Conservation (phyloP, 2,888 invertebrate species). For the Ochropleura leucogaster region DNA sequence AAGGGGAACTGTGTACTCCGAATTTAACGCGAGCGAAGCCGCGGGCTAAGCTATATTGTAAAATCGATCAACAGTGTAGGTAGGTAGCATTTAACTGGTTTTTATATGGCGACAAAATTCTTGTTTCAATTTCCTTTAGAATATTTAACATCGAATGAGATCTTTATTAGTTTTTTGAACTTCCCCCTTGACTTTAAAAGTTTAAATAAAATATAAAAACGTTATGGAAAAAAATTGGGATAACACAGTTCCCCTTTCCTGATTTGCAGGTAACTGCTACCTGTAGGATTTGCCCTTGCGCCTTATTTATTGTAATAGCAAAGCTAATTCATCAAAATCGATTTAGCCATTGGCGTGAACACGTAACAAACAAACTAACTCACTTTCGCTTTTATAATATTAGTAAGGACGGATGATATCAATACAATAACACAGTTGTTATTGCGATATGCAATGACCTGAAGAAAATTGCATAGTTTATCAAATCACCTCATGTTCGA, state of each 20-base stretch:
- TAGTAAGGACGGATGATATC: no score
- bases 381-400: no score
- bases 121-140: neutral
- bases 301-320: no score
- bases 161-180: neutral
- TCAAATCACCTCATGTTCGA: constrained; percentile 3
- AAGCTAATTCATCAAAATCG: no score
- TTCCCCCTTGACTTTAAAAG: neutral
- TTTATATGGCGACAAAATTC: constrained; percentile 1
- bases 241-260: no score
- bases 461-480: neutral
- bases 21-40: no score
- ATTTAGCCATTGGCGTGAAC: no score
- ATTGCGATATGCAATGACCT: neutral
- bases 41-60: neutral
- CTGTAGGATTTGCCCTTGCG: no score
- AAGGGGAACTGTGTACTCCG: no score
- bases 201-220: neutral
- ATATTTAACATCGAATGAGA: neutral
- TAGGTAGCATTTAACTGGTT: neutral
- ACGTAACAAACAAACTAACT: no score
- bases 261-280: no score
- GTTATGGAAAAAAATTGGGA: no score
- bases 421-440: neutral
- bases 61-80: neutral